Evolutionary conservation across 2,113 vertebrate species (phyloP).

Genomic region (Talpa occidentalis): DNA sequence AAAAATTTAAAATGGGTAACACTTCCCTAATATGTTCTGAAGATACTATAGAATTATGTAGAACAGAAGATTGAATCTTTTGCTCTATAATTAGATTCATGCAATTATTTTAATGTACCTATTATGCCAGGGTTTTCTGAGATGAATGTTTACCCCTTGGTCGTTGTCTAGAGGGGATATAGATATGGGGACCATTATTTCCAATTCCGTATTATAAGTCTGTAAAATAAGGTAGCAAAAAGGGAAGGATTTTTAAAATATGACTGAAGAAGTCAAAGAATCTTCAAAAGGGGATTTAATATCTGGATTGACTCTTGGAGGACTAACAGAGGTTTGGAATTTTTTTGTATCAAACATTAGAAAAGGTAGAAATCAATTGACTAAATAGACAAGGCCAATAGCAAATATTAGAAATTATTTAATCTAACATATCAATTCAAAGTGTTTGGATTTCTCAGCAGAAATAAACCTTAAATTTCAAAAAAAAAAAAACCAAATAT

Average conservation of each 20-base stretch:
- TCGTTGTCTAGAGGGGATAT: slow-evolving; percentile 29
- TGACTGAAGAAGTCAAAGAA: not conserved
- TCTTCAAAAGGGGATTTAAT: not conserved
- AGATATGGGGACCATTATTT: not conserved
- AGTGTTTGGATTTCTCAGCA: slow-evolving; percentile 12
- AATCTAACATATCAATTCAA: not conserved
- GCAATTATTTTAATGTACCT: slow-evolving; percentile 46
- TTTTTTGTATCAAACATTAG: slow-evolving; percentile 36
- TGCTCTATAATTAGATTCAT: slow-evolving; percentile 60
- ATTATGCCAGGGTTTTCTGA: slow-evolving; percentile 34
- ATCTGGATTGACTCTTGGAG: not conserved
- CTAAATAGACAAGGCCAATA: slow-evolving; percentile 13
- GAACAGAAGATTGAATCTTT: slow-evolving; percentile 35
- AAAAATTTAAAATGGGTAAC: slow-evolving; percentile 66
- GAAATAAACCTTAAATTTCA: not conserved
- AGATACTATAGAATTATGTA: slow-evolving; percentile 45
- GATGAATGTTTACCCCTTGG: slow-evolving; percentile 56
- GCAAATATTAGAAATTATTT: slow-evolving; percentile 42
- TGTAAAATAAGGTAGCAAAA: not conserved
- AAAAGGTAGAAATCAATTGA: slow-evolving; percentile 34
- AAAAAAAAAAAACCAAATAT: not conserved
- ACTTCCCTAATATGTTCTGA: slow-evolving; percentile 56
- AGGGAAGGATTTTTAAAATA: not conserved
- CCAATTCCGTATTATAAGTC: not conserved
- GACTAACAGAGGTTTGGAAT: not conserved